Base-by-base conservation (phyloP, 1,140 invertebrate genomes). In the Drosophila neocordata region DNA sequence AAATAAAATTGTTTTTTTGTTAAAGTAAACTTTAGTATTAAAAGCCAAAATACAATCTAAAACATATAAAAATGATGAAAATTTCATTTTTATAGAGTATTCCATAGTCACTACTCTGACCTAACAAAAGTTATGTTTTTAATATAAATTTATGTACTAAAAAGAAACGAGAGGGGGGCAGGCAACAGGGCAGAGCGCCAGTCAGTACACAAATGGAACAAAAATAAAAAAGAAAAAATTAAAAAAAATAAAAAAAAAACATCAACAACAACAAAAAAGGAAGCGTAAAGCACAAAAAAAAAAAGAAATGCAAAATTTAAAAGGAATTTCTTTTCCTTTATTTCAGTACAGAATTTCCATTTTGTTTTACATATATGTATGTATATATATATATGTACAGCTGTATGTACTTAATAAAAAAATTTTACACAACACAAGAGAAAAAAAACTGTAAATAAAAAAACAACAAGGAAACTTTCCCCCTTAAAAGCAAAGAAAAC, bases 191-290 rank as follows among this genome's bases (percentile, higher is more conserved):
- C 37, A n/a, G 4, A n/a, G n/a, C 2, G 34, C 34, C 34, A 35
- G 11, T 11, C 9, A 35, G 27, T 7, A 34, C 31, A 34, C 11
- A 35, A 35, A 35, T 35, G 34, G 34, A 35, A 35, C 34, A n/a
- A 38, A 13, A n/a, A 38, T 58, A 56, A 59, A 56, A 53, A 55
- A 57, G 48, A 52, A 51, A 31, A 31, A 31, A 7, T 7, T 6
- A 80, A 84, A 84, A 80, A 77, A 62, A 73, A 79, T 80, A 84
- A 84, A 80, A 84, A 85, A 85, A 84, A 70, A 73, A 31, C n/a
- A n/a, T n/a, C n/a, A n/a, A n/a, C n/a, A n/a, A n/a, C n/a, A n/a
- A n/a, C n/a, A 6, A 15, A 56, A 61, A 73, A 66, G 41, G 38
- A 65, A 53, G 7, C 27, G 27, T n/a, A n/a, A n/a, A n/a, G n/a